Base-by-base conservation (phyloP, 92 coral and sea anemone genomes). In the Isaurus tuberculatus region DNA sequence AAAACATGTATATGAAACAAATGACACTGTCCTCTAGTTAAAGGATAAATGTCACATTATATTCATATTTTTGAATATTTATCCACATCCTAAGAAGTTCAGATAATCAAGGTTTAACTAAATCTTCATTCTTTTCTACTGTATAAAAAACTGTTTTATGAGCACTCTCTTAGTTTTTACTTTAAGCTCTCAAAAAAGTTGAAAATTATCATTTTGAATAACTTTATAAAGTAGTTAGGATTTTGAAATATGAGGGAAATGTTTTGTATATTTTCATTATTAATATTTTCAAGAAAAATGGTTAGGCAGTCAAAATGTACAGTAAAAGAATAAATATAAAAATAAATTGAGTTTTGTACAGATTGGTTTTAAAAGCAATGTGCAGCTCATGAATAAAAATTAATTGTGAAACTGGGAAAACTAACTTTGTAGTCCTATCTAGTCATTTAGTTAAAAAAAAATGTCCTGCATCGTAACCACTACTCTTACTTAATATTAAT, bases 131-230 rank as follows among this genome's bases (percentile, higher is more conserved):
- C n/a, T n/a, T n/a, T n/a, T n/a, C 19, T 0, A 11, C 16, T 46
- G 11, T 3, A 46, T 11, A 44, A 46, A 42, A 42, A 13, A 42
- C 11, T 42, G 6, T 42, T 1, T 6, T 6, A 42, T 13, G 11
- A 42, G 16, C 2, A 46, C 16, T 46, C 53, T 46, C 0, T 11
- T 11, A 44, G 16, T 11, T 29, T 25, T n/a, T n/a, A n/a, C n/a
- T n/a, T n/a, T n/a, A 86, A 60, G 60, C 8, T 10, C 71, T 43
- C 73, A 7, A 40, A 85, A 61, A 37, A 72, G n/a, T 2, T 60
- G 2, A 60, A 3, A 11, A 4, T 1, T n/a, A 65, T 27, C 11
- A 27, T 8, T 13, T 8, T 26, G 19, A 13, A 65, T 65, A 26
- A 29, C 4, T 66, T 66, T 30, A 30, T 30, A 66, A 66, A 29